Evolutionary conservation across 2,113 vertebrate species (phyloP).

Genomic region (Amazona vittata): DNA sequence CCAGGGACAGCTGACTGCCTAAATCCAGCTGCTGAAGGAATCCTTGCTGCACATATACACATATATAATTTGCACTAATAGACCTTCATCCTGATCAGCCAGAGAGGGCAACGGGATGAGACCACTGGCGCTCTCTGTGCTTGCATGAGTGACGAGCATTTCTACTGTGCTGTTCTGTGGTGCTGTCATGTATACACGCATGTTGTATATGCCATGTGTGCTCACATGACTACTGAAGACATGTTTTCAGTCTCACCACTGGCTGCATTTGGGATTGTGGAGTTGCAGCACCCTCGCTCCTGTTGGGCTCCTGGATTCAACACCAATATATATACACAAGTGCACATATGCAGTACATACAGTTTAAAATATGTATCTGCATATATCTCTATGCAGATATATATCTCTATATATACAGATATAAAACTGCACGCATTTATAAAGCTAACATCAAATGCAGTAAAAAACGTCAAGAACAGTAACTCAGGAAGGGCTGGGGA

Average conservation of each 20-base stretch:
- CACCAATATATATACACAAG: not conserved
- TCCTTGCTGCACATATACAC: rapidly evolving
- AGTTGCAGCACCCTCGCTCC: not conserved
- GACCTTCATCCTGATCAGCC: not conserved
- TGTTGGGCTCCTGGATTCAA: not conserved
- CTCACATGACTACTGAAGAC: not conserved
- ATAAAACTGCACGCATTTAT: not conserved
- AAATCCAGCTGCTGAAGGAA: not conserved
- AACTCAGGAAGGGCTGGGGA: not conserved
- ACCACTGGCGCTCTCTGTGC: not conserved
- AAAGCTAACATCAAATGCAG: not conserved
- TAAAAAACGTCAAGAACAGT: not conserved
- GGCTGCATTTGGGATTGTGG: not conserved
- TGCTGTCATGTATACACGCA: rapidly evolving
- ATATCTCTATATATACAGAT: not conserved
- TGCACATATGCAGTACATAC: not conserved
- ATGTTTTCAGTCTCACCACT: rapidly evolving
- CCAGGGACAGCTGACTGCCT: not conserved
- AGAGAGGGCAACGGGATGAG: not conserved
- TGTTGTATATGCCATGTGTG: rapidly evolving
- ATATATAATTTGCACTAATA: not conserved
- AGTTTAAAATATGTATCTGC: not conserved
- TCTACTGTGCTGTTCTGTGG: not conserved
- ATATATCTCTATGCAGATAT: not conserved
- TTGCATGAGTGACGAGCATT: not conserved